Base-by-base conservation (phyloP, 1,140 invertebrate species). In the Aleiodes sp. region DNA sequence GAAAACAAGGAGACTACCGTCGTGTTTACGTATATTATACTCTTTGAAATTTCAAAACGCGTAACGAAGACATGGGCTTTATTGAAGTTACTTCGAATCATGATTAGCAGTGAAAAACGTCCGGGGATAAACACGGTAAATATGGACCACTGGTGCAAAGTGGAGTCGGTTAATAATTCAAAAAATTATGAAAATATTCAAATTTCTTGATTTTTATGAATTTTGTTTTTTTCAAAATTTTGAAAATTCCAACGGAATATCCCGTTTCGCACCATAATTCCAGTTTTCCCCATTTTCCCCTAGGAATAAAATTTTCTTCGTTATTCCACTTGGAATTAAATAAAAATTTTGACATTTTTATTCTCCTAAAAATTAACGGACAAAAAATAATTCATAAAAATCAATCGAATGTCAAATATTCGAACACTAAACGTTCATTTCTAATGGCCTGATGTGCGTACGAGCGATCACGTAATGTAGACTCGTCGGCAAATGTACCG, bases 401-500 rank as follows among this genome's bases (percentile, higher is more conserved):
- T 43, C 12, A 43, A 43, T 16, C 39, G 14, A 43, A 43, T 43
- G 39, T 16, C 39, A 43, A 43, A 1, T 16, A 12, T 6, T 2
- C 39, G n/a, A 10, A 6, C 33, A 4, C 33, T 10, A 4, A 4
- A 4, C 33, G 4, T 35, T 35, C 33, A 4, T 10, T 10, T 10
- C 33, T 10, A 6, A 6, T 35, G 4, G 4, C 10, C 39, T 43
- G 19, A 41, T 19, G 52, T 70, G 33, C 65, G 46, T 46, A 66
- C 62, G 75, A 75, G 77, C 75, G 78, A 80, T 83, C 81, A 83
- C 80, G 80, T 81, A 81, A 82, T 80, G 76, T 81, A 81, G 79
- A 78, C 79, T 80, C 78, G 78, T 76, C 78, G 78, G 75, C 77
- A 70, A 79, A 81, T 75, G 77, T 83, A 83, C 80, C 80, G 81